Evolutionary conservation across 2,888 invertebrate species (phyloP).

Genomic region (Pantelozetes paolii): DNA sequence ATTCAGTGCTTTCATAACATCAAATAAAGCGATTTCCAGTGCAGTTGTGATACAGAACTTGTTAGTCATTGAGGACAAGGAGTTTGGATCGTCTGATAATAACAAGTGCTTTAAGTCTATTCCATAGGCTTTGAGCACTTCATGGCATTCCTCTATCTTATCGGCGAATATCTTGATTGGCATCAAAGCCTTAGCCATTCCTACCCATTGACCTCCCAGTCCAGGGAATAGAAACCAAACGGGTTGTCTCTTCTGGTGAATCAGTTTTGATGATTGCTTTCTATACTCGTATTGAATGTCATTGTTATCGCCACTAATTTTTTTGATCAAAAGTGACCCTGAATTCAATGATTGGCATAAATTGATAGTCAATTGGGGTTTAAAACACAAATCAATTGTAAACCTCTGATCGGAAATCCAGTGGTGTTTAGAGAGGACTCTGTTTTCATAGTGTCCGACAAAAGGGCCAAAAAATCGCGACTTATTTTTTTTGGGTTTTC

Average conservation of each 20-base stretch:
- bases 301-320: neutral
- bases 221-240: conserved; percentile 95
- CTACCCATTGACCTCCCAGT: conserved; percentile 97
- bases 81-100: conserved; percentile 62
- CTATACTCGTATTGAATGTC: conserved; percentile 5
- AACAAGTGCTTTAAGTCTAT: conserved; percentile 77
- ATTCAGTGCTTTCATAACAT: conserved; percentile 50
- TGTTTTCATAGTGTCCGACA: conserved; percentile 67
- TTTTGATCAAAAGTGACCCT: conserved; percentile 51
- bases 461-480: conserved; percentile 67
- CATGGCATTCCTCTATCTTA: conserved; percentile 70
- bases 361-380: too few relatives aligned
- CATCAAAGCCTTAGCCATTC: conserved; percentile 89
- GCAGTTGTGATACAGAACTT: conserved; percentile 57
- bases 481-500: conserved; percentile 53
- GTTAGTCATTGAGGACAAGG: conserved; percentile 53
- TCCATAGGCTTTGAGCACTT: conserved; percentile 70
- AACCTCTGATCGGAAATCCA: conserved; percentile 58
- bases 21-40: conserved; percentile 54
- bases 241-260: conserved; percentile 61
- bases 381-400: too few relatives aligned
- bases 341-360: too few relatives aligned
- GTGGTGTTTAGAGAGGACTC: neutral
- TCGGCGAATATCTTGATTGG: conserved; percentile 72
- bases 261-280: conserved; percentile 53